Base-by-base conservation (phyloP, 2,797 vertebrate species). In the Hemibagrus guttatus region DNA sequence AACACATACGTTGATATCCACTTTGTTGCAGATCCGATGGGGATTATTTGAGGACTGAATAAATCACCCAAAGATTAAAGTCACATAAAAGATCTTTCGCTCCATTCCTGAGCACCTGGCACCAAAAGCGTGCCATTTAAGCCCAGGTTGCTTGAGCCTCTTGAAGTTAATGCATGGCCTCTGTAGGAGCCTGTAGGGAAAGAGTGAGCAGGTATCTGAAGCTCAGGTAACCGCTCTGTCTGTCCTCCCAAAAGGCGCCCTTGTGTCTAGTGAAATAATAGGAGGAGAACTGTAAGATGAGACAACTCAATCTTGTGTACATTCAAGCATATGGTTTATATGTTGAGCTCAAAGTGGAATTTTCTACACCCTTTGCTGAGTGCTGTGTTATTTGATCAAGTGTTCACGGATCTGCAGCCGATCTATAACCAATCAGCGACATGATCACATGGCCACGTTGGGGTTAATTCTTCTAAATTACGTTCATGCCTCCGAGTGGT, bases 141-240 rank as follows among this genome's bases (percentile, higher is more conserved):
- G 72, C 28, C 0, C 59, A 39, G 74, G 61, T 46, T 75, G 79
- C 71, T 54, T 52, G 56, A 87, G 66, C 83, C 72, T 80, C 64
- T 85, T 88, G 72, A 89, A 90, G 80, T 83, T 84, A 78, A 87
- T 81, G 84, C 86, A 90, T 86, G 86, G 87, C 26, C 63, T 84
- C 58, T 87, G 86, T 82, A 84, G 78, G 63, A 52, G 75, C 63
- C n/a, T 64, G 79, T 63, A 59, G 61, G 11, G 49, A 86, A 84
- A 64, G 16, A 76, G 49, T 59, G 17, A 79, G 31, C 83, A 84
- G 76, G 54, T 63, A 84, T 63, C 84, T 26, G 68, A 56, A 79
- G 89, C 83, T 89, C 86, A 86, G 61, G 81, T 89, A 85, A 86
- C 89, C 79, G 12, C 72, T 31, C 68, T 78, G 59, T 78, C n/a